Evolutionary conservation across 2,113 vertebrate species (phyloP).

Genomic region (Alouatta palliata): DNA sequence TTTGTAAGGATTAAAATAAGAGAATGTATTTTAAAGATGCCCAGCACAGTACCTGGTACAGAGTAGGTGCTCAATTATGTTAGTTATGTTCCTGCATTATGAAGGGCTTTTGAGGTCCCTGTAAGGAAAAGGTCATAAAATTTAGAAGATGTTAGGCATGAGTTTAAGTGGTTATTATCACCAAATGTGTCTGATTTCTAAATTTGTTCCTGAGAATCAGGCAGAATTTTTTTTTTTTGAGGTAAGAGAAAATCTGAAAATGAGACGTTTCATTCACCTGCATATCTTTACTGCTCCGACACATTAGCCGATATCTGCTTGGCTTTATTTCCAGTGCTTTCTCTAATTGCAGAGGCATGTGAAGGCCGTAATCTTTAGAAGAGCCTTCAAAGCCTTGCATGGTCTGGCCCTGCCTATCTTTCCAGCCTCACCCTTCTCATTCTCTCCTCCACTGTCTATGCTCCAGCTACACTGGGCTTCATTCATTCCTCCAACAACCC

Average conservation of each 20-base stretch:
- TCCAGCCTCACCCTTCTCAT: not conserved
- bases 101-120: not conserved
- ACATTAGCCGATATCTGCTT: not conserved
- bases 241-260: slow-evolving; percentile 8
- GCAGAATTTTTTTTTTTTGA: not conserved
- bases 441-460: not conserved
- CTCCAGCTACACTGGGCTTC: not conserved
- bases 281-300: not conserved
- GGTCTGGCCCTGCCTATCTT: not conserved
- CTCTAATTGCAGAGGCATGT: not conserved
- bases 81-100: not conserved
- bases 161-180: not conserved
- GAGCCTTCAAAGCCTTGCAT: not conserved
- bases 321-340: not conserved
- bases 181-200: not conserved
- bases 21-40: not conserved
- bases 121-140: not conserved
- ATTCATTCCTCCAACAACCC: not conserved
- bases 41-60: not conserved
- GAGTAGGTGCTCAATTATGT: not conserved
- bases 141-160: not conserved
- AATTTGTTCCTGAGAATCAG: not conserved
- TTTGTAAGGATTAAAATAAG: not conserved
- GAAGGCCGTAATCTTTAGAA: not conserved
- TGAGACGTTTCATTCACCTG: not conserved